A percentile compares a stretch with the other conserved stretches of the same genome.
Evolutionary conservation across 2,888 invertebrate species (phyloP).

Genomic region (Anticlea derivata): DNA sequence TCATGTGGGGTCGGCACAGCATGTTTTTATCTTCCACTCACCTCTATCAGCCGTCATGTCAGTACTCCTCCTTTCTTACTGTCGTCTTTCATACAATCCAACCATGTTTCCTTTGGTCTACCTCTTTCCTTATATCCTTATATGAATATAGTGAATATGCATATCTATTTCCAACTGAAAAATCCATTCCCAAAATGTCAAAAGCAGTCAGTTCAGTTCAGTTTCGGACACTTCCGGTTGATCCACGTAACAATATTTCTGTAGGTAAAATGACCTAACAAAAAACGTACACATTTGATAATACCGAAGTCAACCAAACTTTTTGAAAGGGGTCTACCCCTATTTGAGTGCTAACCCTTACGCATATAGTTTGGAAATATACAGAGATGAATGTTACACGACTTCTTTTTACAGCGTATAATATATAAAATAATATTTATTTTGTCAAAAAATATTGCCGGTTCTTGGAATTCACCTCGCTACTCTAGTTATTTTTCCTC

Average conservation of each 20-base stretch:
- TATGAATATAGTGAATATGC: too few relatives aligned
- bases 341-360: slow-evolving; percentile 36
- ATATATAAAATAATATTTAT: slow-evolving; percentile 3
- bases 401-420: slow-evolving; percentile 22
- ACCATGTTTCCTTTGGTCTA: too few relatives aligned
- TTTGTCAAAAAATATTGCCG: slow-evolving; percentile 21
- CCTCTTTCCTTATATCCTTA: too few relatives aligned
- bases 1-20: too few relatives aligned
- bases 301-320: slow-evolving; percentile 41
- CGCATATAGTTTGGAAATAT: slow-evolving; percentile 45
- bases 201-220: slow-evolving; percentile 13
- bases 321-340: slow-evolving; percentile 42
- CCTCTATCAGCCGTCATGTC: too few relatives aligned
- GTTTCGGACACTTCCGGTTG: slow-evolving; percentile 12
- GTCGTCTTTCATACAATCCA: too few relatives aligned
- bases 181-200: slow-evolving; percentile 1
- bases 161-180: background rate
- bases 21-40: too few relatives aligned
- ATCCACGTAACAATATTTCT: slow-evolving; percentile 10
- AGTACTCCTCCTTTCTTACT: too few relatives aligned
- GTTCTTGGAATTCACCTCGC: slow-evolving; percentile 20
- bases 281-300: slow-evolving; percentile 33
- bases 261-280: slow-evolving; percentile 2
- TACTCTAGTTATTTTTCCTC: slow-evolving; percentile 25
- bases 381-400: slow-evolving; percentile 25